Percentiles rank a stretch among this genome's conserved stretches.
These are phyloP conservation scores for Siniperca undulata DNA, from an alignment of 2,797 vertebrate genomes.

Conservation along the genomic window DNA sequence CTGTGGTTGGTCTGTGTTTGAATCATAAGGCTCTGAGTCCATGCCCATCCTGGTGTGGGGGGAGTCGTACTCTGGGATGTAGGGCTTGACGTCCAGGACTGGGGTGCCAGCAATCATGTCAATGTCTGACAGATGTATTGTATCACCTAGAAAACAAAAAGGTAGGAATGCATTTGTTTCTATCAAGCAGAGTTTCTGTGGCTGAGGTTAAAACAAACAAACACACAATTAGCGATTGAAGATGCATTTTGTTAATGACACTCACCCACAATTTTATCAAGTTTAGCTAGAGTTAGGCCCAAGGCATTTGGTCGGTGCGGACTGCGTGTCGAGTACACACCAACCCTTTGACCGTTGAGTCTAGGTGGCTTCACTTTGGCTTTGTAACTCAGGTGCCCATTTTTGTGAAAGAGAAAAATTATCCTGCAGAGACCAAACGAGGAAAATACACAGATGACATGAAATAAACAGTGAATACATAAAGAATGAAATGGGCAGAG, in stretches of 20 bases:
- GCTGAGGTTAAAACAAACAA: background rate
- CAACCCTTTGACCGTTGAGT: constrained; percentile 89
- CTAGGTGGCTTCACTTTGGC: constrained; percentile 93
- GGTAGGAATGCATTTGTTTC: background rate
- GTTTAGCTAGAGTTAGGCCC: constrained; percentile 90
- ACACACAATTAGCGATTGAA: background rate
- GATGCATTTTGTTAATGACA: constrained; percentile 1
- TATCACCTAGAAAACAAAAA: constrained; percentile 84
- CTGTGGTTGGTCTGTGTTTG: constrained; percentile 15
- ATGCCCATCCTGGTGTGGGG: constrained; percentile 67
- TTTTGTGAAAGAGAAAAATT: constrained; percentile 94
- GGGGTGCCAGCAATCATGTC: constrained; percentile 93
- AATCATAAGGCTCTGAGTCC: constrained; percentile 24
- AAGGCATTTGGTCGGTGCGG: constrained; percentile 92
- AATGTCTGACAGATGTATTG: constrained; percentile 89
- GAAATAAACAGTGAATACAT: background rate
- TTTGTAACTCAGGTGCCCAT: constrained; percentile 90
- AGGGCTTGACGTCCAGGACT: constrained; percentile 93
- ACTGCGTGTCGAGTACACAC: constrained; percentile 92
- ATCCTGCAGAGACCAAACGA: constrained; percentile 82
- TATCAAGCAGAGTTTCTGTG: background rate
- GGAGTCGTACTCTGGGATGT: constrained; percentile 92
- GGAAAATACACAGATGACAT: constrained; percentile 4
- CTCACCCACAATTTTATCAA: constrained; percentile 88
- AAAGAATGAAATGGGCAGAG: background rate